Evolutionary conservation across 2,113 vertebrate genomes (phyloP).

Genomic region (Oryzias melastigma): DNA sequence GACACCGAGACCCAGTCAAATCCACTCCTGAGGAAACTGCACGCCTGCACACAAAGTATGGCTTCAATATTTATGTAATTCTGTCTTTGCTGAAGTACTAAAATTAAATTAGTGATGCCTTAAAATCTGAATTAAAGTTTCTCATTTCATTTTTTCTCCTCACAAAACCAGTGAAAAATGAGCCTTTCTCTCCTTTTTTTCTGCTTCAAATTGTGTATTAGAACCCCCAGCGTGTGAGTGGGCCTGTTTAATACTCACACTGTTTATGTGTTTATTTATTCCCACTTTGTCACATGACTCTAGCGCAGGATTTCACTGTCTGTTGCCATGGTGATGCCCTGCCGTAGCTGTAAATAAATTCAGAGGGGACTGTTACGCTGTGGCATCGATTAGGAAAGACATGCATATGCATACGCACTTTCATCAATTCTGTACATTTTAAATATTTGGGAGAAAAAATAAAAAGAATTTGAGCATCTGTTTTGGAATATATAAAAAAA

Average conservation of each 20-base stretch:
- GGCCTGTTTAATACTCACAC: conserved; percentile 39
- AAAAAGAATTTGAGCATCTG: no score
- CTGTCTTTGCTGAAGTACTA: neutral
- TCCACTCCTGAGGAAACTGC: conserved; percentile 10
- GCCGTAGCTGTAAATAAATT: conserved; percentile 73
- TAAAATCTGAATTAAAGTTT: no score
- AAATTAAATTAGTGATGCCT: neutral
- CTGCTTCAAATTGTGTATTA: neutral
- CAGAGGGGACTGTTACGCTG: conserved; percentile 33
- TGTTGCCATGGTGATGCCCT: conserved; percentile 70
- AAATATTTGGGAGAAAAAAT: conserved; percentile 5
- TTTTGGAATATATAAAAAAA: no score
- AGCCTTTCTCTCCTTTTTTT: no score
- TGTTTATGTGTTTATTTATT: conserved; percentile 65
- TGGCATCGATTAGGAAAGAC: conserved; percentile 52
- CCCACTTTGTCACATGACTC: conserved; percentile 52
- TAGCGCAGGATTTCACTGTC: conserved; percentile 61
- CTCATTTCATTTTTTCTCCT: no score
- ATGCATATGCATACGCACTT: conserved; percentile 8
- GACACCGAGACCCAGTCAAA: conserved; percentile 51
- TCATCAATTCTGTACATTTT: conserved; percentile 2
- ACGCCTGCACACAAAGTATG: conserved; percentile 60
- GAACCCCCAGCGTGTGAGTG: neutral
- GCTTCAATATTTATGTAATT: neutral
- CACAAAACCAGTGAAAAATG: no score